These are phyloP conservation scores for Python bivittatus DNA, from an alignment of 2,113 vertebrate genomes.

Conservation along the genomic window DNA sequence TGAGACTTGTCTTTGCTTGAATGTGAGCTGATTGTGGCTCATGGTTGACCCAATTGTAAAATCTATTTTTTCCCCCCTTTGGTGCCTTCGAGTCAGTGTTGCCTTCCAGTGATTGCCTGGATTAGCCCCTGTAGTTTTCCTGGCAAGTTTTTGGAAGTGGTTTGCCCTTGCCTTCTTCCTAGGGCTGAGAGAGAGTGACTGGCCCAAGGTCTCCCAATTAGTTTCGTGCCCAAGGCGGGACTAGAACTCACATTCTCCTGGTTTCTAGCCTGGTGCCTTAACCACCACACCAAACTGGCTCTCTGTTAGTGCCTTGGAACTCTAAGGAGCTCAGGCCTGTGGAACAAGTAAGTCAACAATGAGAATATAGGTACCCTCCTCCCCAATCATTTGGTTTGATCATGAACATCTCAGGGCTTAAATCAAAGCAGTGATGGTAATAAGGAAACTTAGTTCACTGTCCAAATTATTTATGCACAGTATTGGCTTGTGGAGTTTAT, in stretches of 20 bases:
- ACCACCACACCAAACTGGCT: no score
- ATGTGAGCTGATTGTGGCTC: not conserved
- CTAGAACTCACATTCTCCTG: no score
- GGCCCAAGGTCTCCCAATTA: no score
- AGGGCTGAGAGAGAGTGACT: no score
- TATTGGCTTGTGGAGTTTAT: not conserved
- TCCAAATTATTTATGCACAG: not conserved
- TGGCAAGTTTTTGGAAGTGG: no score
- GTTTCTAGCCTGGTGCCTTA: no score
- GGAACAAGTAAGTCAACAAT: not conserved
- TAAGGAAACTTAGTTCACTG: not conserved
- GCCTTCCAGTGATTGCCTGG: no score
- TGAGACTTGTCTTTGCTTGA: not conserved
- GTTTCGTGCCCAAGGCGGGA: no score
- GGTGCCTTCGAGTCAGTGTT: no score
- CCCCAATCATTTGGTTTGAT: not conserved
- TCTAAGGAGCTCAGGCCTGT: not conserved
- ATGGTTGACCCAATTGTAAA: not conserved
- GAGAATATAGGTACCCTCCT: not conserved
- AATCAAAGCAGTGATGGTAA: not conserved
- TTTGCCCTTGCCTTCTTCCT: no score
- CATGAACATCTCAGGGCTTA: not conserved
- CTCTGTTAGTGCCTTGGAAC: not conserved
- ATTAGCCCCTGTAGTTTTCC: no score
- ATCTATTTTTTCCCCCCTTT: no score